These are phyloP conservation scores for Lasioglossum figueresi DNA, from an alignment of 2,888 invertebrate genomes.

Conservation along the genomic window DNA sequence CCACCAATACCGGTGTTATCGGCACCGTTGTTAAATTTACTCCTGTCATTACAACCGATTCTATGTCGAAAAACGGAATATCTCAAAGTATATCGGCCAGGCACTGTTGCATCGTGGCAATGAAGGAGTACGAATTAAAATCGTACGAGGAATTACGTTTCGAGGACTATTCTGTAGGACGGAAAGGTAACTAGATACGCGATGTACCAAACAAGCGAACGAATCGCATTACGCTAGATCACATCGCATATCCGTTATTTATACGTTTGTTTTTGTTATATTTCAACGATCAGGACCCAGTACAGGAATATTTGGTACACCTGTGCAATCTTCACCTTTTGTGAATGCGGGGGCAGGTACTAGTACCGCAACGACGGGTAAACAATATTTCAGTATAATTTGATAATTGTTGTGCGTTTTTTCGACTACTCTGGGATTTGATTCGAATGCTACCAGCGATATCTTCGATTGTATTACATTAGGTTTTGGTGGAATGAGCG, in stretches of 20 bases:
- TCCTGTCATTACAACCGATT: conserved; percentile 94
- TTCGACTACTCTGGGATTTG: conserved; percentile 1
- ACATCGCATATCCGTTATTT: background rate
- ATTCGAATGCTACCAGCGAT: background rate
- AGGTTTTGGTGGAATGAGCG: conserved; percentile 85
- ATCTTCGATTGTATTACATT: background rate
- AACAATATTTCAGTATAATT: conserved; percentile 35
- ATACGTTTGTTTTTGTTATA: background rate
- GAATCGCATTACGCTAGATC: background rate
- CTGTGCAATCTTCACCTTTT: conserved; percentile 84
- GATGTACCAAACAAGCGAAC: background rate
- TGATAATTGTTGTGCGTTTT: conserved; percentile 17
- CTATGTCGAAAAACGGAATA: conserved; percentile 94
- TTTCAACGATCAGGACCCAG: conserved; percentile 71
- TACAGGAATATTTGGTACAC: conserved; percentile 85
- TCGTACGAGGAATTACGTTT: conserved; percentile 96
- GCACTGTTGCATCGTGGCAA: conserved; percentile 98
- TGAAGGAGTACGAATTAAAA: conserved; percentile 99
- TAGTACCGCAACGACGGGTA: conserved; percentile 83
- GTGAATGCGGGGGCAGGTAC: conserved; percentile 79
- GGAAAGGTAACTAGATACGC: conserved; percentile 88
- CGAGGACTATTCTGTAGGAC: conserved; percentile 96
- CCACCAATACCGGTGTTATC: conserved; percentile 83
- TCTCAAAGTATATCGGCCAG: conserved; percentile 95
- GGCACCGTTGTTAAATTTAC: conserved; percentile 95